Conservation (phyloP, 1,140 invertebrate species). For the Meloidogyne chitwoodi region DNA sequence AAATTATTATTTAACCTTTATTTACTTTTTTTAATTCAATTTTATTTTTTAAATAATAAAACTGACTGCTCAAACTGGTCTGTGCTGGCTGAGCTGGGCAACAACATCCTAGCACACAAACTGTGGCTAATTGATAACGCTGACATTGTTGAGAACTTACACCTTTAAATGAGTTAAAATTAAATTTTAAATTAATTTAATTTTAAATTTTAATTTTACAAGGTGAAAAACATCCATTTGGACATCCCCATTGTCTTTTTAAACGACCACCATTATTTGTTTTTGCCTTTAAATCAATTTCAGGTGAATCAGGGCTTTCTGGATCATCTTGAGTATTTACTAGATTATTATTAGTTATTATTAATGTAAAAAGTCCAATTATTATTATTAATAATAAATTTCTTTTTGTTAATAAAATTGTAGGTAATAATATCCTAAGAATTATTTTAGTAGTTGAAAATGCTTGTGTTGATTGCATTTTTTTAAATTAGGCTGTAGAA, state of each 20-base stretch:
- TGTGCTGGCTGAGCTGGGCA: slow-evolving; percentile 30
- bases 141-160: slow-evolving; percentile 37
- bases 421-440: neutral
- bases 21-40: too few species aligned
- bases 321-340: neutral
- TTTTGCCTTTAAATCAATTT: neutral
- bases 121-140: slow-evolving; percentile 42
- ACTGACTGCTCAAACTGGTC: slow-evolving; percentile 38
- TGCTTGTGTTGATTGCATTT: neutral
- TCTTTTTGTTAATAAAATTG: neutral
- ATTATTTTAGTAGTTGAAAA: neutral
- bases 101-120: slow-evolving; percentile 42
- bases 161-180: slow-evolving; percentile 4
- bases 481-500: too few species aligned
- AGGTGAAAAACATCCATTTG: slow-evolving; percentile 32
- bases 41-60: neutral
- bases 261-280: neutral
- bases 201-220: slow-evolving; percentile 13
- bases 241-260: slow-evolving; percentile 37
- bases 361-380: neutral
- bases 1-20: neutral
- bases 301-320: neutral
- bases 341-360: neutral
- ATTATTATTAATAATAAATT: neutral
- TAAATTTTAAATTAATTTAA: neutral